Evolutionary conservation across 2,888 invertebrate species (phyloP), one percentile per base, ranked within the genome.

Genomic region (Nyleta sp.): DNA sequence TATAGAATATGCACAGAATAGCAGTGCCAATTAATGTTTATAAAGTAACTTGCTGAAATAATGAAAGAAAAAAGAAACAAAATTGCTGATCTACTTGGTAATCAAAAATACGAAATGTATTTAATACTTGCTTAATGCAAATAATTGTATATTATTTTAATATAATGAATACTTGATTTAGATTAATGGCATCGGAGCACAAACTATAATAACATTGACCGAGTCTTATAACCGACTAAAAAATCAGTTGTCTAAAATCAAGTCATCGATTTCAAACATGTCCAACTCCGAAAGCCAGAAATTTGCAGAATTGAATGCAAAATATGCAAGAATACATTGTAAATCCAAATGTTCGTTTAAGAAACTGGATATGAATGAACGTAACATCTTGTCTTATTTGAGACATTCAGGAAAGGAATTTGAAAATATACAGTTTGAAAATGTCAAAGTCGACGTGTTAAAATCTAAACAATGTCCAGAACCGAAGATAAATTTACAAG

Each of bases 401-500:
- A 59, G 72, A n/a, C 73, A 62, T n/a, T 24, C 78, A 6, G 31
- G 73, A 8, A 22, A 81, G 3, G 13, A 46, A 0, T 74, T 88
- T 44, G 72, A 87, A 64, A 75, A 75, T 68, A 18, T 91, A 11
- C 71, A 71, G 17, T 87, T 91, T 53, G 81, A 86, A 40, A 82
- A 84, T 31, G 75, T 91, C 2, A 86, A 81, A 57, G 78, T 90
- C 13, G 85, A 89, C 2, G 62, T 57, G 24, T 59, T 82, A 5
- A 70, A 81, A 1, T 80, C 79, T 6, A 81, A 83, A 24, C 80
- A 60, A 0, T 89, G 89, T 67, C 89, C 89, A 1, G 35, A 81
- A 13, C 82, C 85, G 11, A 84, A 78, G 33, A 67, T 93, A 4
- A 86, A 82, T 17, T 89, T 92, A 1, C 86, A 91, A 65, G 87